Percentiles rank a stretch among this genome's conserved stretches.
Evolutionary conservation across 1,140 invertebrate species (phyloP).

Genomic region (Goniozus legneri): DNA sequence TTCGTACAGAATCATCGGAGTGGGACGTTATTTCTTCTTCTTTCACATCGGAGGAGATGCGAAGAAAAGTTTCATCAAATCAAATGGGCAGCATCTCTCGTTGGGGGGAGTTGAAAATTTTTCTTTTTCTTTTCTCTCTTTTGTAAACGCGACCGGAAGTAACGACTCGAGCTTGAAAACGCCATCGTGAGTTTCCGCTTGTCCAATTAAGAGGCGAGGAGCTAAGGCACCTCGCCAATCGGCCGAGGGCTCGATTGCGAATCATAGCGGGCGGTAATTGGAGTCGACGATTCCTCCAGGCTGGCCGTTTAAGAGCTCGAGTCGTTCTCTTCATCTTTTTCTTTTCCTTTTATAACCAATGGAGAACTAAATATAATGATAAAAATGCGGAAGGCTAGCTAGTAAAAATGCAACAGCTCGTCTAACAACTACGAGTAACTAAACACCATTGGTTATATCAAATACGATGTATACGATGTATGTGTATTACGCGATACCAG

Average conservation of each 20-base stretch:
- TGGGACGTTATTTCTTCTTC: no score
- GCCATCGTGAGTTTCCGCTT: no score
- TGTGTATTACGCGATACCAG: conserved; percentile 30
- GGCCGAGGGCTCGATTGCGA: no score
- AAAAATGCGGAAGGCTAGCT: conserved; percentile 52
- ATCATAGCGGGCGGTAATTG: no score
- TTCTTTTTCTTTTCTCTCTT: conserved; percentile 24
- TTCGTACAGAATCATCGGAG: no score
- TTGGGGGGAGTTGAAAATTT: conserved; percentile 8
- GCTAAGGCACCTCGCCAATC: no score
- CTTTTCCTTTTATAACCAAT: conserved; percentile 49
- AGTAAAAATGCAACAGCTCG: conserved; percentile 53
- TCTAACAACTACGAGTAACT: conserved; percentile 50
- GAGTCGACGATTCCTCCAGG: no score
- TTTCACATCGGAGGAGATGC: conserved; percentile 34
- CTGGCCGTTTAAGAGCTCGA: no score
- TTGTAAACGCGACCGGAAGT: conserved; percentile 25
- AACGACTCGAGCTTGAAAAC: no score
- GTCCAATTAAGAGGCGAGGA: no score
- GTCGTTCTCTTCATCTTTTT: no score
- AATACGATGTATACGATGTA: conserved; percentile 43
- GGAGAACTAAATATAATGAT: conserved; percentile 46
- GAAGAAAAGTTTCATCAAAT: conserved; percentile 49
- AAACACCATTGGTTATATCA: conserved; percentile 46
- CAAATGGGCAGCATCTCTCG: conserved; percentile 49